These are phyloP conservation scores for Cynopterus sphinx DNA, from an alignment of 2,797 vertebrate species.

Conservation along the genomic window DNA sequence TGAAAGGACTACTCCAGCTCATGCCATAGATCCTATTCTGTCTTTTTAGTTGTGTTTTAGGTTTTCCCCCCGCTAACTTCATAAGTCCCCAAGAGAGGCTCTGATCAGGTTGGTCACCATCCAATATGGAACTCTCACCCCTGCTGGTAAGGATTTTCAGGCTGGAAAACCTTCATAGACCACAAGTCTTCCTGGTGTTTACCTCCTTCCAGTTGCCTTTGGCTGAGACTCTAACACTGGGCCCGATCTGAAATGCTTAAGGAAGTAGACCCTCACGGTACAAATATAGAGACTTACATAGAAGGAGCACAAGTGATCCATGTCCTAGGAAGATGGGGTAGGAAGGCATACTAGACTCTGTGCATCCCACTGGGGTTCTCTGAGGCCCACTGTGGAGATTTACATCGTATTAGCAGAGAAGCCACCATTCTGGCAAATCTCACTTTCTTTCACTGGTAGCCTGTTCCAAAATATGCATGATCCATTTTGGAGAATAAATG, in stretches of 20 bases:
- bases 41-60: not conserved
- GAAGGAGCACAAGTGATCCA: not conserved
- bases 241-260: not conserved
- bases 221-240: not conserved
- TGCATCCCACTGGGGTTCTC: not conserved
- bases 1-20: not conserved
- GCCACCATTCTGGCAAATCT: not conserved
- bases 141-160: not conserved
- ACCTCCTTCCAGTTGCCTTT: not conserved
- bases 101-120: not conserved
- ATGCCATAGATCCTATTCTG: not conserved
- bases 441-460: not conserved
- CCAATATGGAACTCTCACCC: not conserved
- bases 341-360: not conserved
- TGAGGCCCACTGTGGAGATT: not conserved
- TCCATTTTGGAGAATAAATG: not conserved
- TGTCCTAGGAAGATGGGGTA: not conserved
- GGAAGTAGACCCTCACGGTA: not conserved
- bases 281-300: not conserved
- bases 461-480: not conserved
- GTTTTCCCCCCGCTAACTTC: not conserved
- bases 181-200: not conserved
- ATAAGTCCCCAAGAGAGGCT: not conserved
- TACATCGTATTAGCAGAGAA: rapidly evolving
- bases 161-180: not conserved